A percentile compares a stretch with the other conserved stretches of the same genome.
phyloP scores from a whole-genome alignment of 2,888 invertebrate genomes.

The Microctonus aethiopoides region DNA sequence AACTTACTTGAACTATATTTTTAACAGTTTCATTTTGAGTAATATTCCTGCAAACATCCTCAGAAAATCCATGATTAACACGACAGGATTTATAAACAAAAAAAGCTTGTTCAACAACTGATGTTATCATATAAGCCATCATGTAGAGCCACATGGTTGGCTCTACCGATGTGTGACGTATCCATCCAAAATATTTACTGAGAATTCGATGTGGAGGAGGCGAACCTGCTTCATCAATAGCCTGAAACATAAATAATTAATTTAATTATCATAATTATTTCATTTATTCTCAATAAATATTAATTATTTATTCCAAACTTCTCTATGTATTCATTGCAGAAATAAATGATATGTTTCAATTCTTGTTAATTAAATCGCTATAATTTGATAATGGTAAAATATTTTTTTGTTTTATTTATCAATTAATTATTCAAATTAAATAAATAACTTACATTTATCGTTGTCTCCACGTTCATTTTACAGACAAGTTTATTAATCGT shows the following conservation, averaged over 20 bases:
- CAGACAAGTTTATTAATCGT: neutral
- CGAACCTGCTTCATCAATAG: neutral
- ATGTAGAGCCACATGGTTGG: constrained; percentile 90
- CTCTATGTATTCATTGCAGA: too few relatives aligned
- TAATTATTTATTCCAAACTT: too few relatives aligned
- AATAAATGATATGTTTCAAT: too few relatives aligned
- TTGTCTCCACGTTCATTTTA: neutral
- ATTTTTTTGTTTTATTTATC: too few relatives aligned
- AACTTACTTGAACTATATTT: constrained; percentile 75
- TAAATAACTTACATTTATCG: neutral
- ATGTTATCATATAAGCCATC: constrained; percentile 86
- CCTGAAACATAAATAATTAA: neutral
- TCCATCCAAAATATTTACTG: constrained; percentile 49
- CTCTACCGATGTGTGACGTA: constrained; percentile 78
- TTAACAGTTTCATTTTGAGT: constrained; percentile 72
- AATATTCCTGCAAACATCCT: constrained; percentile 76
- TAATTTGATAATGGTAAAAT: too few relatives aligned
- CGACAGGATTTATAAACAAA: constrained; percentile 82
- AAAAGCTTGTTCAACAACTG: constrained; percentile 83
- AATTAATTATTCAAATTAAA: too few relatives aligned
- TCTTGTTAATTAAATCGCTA: too few relatives aligned
- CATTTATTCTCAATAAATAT: neutral
- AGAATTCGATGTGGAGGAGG: constrained; percentile 20
- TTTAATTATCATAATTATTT: neutral
- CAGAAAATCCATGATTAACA: constrained; percentile 77